phyloP scores from a whole-genome alignment of 2,888 invertebrate genomes.

The Drosophila quasianomalipes region DNA sequence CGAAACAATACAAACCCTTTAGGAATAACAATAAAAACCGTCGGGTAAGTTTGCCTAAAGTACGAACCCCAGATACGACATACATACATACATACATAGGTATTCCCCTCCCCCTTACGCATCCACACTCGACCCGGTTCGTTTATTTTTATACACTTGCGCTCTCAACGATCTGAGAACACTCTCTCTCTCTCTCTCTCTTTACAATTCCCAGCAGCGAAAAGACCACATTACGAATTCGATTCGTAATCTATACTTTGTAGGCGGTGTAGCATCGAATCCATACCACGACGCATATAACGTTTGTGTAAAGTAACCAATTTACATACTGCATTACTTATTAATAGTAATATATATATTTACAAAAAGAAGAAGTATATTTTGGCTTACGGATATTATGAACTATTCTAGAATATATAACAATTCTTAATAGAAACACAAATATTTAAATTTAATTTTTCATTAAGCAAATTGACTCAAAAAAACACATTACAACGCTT shows the following conservation, averaged over 20 bases:
- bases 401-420: neutral
- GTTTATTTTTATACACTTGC: constrained; percentile 57
- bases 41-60: constrained; percentile 82
- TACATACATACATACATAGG: neutral
- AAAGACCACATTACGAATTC: neutral
- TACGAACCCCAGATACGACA: constrained; percentile 33
- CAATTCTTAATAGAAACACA: neutral
- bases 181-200: constrained; percentile 8
- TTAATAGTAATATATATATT: neutral
- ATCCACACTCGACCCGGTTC: constrained; percentile 30
- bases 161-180: constrained; percentile 36
- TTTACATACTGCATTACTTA: neutral
- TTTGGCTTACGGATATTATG: neutral
- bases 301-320: neutral
- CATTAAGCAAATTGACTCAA: neutral
- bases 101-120: neutral
- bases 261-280: neutral
- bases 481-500: neutral
- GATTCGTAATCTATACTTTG: neutral
- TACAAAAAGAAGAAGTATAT: rapidly evolving
- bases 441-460: neutral
- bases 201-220: constrained; percentile 6
- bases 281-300: neutral
- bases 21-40: constrained; percentile 81
- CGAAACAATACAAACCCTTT: constrained; percentile 78